These are phyloP conservation scores for Charanyca ferruginea DNA, from an alignment of 2,888 invertebrate genomes.

Conservation along the genomic window DNA sequence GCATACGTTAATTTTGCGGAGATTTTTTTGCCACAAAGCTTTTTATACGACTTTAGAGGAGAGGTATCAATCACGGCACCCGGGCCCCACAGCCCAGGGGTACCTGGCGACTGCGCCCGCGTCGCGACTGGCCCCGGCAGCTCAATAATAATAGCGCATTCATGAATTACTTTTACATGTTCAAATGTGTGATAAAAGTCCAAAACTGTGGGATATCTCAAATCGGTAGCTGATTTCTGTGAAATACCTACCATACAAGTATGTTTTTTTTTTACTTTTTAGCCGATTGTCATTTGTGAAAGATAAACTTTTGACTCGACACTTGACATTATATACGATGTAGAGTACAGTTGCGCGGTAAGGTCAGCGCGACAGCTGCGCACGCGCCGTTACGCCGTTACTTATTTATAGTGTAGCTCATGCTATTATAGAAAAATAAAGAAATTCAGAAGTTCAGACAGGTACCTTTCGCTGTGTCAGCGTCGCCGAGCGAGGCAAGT, in stretches of 20 bases:
- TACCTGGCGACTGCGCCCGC: slow-evolving; percentile 64
- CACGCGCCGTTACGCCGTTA: slow-evolving; percentile 20
- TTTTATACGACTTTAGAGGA: slow-evolving; percentile 63
- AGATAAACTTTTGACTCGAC: background rate
- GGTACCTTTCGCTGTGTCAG: background rate
- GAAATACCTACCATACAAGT: too few relatives aligned
- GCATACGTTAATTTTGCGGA: slow-evolving; percentile 66
- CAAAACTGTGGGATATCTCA: background rate
- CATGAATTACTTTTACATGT: slow-evolving; percentile 19
- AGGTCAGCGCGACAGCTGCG: slow-evolving; percentile 50
- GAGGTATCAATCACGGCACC: slow-evolving; percentile 68
- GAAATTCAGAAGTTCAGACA: slow-evolving; percentile 15
- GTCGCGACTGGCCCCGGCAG: background rate
- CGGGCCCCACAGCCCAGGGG: slow-evolving; percentile 50
- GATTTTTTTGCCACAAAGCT: slow-evolving; percentile 70
- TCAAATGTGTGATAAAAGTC: background rate
- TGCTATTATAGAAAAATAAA: slow-evolving; percentile 13
- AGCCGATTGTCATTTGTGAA: background rate
- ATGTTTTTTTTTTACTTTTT: too few relatives aligned
- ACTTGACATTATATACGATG: slow-evolving; percentile 30
- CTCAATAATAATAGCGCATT: slow-evolving; percentile 26
- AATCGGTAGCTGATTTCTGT: too few relatives aligned
- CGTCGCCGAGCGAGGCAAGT: background rate
- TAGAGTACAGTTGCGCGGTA: slow-evolving; percentile 31
- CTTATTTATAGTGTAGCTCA: slow-evolving; percentile 40